phyloP scores from a whole-genome alignment of 2,888 invertebrate species.

The Sylvicola cinctus region DNA sequence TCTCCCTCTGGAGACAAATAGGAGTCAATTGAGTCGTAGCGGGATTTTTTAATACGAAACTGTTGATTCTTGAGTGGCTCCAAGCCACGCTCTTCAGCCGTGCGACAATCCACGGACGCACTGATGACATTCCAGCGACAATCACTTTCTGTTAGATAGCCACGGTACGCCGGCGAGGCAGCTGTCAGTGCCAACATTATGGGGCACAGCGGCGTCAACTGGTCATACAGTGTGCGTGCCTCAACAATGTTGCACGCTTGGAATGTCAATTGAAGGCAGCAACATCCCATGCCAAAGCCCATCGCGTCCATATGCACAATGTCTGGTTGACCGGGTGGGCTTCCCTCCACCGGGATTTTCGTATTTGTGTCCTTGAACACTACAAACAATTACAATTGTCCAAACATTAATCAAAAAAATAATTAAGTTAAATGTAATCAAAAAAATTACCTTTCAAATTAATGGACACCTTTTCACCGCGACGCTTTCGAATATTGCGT shows the following conservation, averaged over 20 bases:
- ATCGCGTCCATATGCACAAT: constrained; percentile 97
- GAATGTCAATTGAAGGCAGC: constrained; percentile 89
- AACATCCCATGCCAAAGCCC: constrained; percentile 99
- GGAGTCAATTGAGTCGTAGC: constrained; percentile 95
- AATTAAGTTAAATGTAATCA: neutral
- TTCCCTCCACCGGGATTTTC: constrained; percentile 62
- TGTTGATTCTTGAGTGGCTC: constrained; percentile 49
- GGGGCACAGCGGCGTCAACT: constrained; percentile 89
- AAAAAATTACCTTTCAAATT: constrained; percentile 69
- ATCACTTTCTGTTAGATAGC: constrained; percentile 86
- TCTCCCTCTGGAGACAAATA: constrained; percentile 81
- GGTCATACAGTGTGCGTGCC: constrained; percentile 90
- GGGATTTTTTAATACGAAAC: constrained; percentile 76
- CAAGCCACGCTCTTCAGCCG: constrained; percentile 73
- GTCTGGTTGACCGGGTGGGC: constrained; percentile 57
- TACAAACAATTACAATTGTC: constrained; percentile 19
- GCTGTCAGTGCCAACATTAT: constrained; percentile 95
- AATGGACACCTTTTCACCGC: constrained; percentile 90
- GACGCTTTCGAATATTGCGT: constrained; percentile 72
- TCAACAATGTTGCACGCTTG: constrained; percentile 93
- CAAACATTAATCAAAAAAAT: too few species aligned
- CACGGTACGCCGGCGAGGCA: constrained; percentile 86
- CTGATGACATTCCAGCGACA: constrained; percentile 97
- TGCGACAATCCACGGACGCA: constrained; percentile 87
- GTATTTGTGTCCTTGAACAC: constrained; percentile 83